A percentile compares a stretch with the other conserved stretches of the same genome.
These are phyloP conservation scores for Gallinago stenura DNA, from an alignment of 2,797 vertebrate genomes.

Conservation along the genomic window DNA sequence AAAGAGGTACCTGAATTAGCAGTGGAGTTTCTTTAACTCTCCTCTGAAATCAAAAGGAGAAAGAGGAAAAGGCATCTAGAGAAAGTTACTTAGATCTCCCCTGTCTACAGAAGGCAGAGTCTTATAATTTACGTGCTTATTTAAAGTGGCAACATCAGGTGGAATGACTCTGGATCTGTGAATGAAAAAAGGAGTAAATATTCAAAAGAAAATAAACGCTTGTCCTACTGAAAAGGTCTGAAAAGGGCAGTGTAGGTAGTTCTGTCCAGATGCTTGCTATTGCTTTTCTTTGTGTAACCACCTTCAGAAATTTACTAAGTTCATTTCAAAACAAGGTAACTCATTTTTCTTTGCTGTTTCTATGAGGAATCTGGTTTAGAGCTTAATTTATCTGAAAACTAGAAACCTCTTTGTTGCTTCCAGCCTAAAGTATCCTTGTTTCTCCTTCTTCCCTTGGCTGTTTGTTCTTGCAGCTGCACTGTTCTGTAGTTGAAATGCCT, in stretches of 20 bases:
- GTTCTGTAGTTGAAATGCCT: neutral
- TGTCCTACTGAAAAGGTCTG: neutral
- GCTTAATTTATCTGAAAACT: neutral
- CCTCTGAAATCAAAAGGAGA: neutral
- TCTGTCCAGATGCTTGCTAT: conserved; percentile 27
- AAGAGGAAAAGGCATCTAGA: neutral
- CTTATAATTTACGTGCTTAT: neutral
- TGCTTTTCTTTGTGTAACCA: conserved; percentile 2
- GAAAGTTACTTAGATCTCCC: neutral
- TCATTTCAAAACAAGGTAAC: neutral
- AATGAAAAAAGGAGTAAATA: neutral
- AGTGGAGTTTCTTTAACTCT: neutral
- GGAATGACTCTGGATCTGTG: neutral
- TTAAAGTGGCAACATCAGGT: neutral
- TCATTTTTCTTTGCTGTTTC: neutral
- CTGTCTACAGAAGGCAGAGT: neutral
- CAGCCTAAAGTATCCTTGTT: neutral
- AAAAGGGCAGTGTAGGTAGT: neutral
- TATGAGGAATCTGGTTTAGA: neutral
- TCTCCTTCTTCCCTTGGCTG: neutral
- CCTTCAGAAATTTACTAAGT: neutral
- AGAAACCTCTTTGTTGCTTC: neutral
- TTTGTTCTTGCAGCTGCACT: neutral
- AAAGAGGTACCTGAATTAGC: neutral
- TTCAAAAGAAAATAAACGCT: neutral